These are phyloP conservation scores for Cettia cetti DNA, from an alignment of 2,113 vertebrate species.

Conservation along the genomic window DNA sequence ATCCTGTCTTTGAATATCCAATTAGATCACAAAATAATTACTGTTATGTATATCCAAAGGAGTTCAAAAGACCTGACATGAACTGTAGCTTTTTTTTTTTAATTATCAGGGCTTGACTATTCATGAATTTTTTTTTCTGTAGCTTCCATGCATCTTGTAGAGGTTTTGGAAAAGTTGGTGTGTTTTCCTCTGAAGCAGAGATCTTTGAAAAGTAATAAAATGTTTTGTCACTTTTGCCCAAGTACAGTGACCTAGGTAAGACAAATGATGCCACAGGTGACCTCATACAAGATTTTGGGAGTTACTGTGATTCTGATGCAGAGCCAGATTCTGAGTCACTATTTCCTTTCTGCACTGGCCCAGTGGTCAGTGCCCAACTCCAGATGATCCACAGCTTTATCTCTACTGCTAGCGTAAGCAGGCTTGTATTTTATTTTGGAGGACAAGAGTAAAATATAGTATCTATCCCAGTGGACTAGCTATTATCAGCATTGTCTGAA, in stretches of 20 bases:
- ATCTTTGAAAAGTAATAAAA: neutral
- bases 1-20: neutral
- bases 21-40: neutral
- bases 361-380: neutral
- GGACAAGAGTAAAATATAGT: neutral
- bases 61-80: neutral
- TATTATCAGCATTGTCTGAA: neutral
- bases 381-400: neutral
- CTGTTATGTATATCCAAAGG: neutral
- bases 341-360: neutral
- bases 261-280: neutral
- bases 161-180: neutral
- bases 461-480: neutral
- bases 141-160: neutral
- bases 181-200: neutral
- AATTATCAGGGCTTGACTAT: neutral
- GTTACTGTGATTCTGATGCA: neutral
- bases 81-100: neutral
- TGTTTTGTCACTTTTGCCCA: neutral
- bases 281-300: neutral
- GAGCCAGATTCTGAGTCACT: neutral
- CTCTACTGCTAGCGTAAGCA: neutral
- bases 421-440: neutral
- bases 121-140: neutral
- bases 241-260: neutral